These are phyloP conservation scores for Diacarnus erythraeanus DNA, from an alignment of 37 sponge, comb jelly and placozoan genomes.

Conservation along the genomic window DNA sequence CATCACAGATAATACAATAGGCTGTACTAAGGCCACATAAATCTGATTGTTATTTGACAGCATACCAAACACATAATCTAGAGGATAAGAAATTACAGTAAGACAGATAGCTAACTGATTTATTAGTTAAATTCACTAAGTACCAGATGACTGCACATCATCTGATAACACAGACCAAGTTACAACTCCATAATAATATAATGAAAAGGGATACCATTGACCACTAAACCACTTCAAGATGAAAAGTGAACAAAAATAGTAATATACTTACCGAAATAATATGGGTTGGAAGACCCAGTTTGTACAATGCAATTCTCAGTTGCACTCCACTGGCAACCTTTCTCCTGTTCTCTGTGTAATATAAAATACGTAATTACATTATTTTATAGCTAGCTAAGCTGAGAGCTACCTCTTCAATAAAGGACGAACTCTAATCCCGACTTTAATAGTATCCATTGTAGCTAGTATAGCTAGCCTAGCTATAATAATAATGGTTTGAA, in stretches of 20 bases:
- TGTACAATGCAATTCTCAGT: background rate
- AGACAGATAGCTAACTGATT: too few relatives aligned
- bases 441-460: slow-evolving; percentile 56
- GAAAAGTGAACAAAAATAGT: background rate
- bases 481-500: background rate
- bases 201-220: background rate
- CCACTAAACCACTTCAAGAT: background rate
- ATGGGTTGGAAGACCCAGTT: background rate
- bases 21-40: slow-evolving; percentile 47
- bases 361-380: too few relatives aligned
- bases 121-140: too few relatives aligned
- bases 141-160: too few relatives aligned
- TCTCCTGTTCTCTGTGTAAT: background rate
- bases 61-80: slow-evolving; percentile 67
- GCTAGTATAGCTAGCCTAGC: too few relatives aligned
- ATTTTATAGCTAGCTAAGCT: background rate
- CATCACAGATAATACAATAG: slow-evolving; percentile 71
- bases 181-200: too few relatives aligned
- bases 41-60: slow-evolving; percentile 21
- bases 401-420: slow-evolving; percentile 25
- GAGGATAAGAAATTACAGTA: background rate
- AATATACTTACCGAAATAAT: slow-evolving; percentile 10
- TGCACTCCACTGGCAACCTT: background rate
- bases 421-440: slow-evolving; percentile 64
- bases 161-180: too few relatives aligned